Evolutionary conservation across 2,888 invertebrate genomes (phyloP).

Genomic region (Seladonia tumulorum): DNA sequence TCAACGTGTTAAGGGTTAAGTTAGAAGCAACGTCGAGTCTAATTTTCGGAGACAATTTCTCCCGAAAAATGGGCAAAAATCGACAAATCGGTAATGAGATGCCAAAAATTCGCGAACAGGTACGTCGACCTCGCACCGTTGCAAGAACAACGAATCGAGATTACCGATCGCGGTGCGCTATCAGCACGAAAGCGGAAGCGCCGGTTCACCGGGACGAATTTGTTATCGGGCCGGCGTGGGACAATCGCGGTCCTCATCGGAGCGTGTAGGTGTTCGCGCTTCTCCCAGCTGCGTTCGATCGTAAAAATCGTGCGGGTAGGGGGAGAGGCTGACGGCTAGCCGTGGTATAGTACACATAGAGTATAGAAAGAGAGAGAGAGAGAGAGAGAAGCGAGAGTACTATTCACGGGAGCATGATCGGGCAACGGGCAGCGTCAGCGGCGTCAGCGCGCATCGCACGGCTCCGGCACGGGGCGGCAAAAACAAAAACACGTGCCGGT

Average conservation of each 20-base stretch:
- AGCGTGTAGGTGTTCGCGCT: not conserved
- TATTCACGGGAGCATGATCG: not conserved
- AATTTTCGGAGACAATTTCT: no score
- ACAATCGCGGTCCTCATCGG: not conserved
- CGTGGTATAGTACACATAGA: not conserved
- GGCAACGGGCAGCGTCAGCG: no score
- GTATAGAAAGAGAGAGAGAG: no score
- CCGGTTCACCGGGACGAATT: not conserved
- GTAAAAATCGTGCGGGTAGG: not conserved
- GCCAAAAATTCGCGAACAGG: not conserved
- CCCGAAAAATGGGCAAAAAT: no score
- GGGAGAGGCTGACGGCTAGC: not conserved
- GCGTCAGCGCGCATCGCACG: not conserved
- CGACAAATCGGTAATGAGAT: not conserved
- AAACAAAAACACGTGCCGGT: conserved; percentile 66
- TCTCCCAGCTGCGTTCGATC: conserved; percentile 4
- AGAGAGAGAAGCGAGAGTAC: not conserved
- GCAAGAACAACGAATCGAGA: not conserved
- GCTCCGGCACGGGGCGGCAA: conserved; percentile 11
- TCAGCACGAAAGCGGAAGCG: not conserved
- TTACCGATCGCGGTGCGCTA: not conserved
- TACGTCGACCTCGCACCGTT: not conserved
- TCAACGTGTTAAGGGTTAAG: no score
- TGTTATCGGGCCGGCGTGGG: not conserved
- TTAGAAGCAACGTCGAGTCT: no score